These are phyloP conservation scores for Macroglossus sobrinus DNA, from an alignment of 2,113 vertebrate genomes.

Conservation along the genomic window DNA sequence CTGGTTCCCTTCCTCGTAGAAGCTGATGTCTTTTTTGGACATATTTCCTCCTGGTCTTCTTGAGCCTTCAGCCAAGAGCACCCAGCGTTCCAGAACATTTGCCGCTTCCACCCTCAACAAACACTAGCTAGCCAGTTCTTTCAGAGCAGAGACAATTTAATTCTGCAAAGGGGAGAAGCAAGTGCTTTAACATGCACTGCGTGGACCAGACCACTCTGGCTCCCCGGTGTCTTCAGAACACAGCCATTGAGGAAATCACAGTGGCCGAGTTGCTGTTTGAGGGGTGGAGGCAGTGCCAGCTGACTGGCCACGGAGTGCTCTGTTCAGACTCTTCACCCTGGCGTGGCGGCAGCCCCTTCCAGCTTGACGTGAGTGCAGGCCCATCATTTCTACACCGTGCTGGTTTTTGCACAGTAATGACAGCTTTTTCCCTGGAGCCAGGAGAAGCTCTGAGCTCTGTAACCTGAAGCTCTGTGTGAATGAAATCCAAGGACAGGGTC, in stretches of 20 bases:
- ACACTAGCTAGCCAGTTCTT: neutral
- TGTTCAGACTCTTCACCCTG: constrained; percentile 43
- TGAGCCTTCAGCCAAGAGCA: neutral
- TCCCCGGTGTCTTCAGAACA: neutral
- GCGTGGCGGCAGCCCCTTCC: constrained; percentile 24
- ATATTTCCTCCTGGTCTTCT: neutral
- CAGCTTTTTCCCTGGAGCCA: constrained; percentile 45
- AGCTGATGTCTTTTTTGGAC: neutral
- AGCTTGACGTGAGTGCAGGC: constrained; percentile 15
- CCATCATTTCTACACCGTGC: constrained; percentile 43
- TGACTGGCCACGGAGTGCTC: neutral
- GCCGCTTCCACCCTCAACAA: neutral
- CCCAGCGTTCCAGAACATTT: neutral
- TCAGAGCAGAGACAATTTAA: neutral
- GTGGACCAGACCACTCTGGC: neutral
- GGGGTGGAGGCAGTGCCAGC: constrained; percentile 43
- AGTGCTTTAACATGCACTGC: neutral
- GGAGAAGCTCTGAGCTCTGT: constrained; percentile 33
- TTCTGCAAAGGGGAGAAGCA: neutral
- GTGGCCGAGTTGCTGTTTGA: neutral
- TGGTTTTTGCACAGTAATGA: constrained; percentile 46
- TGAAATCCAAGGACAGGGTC: neutral
- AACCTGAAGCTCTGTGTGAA: constrained; percentile 58
- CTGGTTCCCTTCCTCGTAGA: constrained; percentile 15
- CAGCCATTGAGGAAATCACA: neutral